Evolutionary conservation across 2,797 vertebrate genomes (phyloP), one percentile per base, ranked within the genome.

Genomic region (Lophotriccus pileatus): DNA sequence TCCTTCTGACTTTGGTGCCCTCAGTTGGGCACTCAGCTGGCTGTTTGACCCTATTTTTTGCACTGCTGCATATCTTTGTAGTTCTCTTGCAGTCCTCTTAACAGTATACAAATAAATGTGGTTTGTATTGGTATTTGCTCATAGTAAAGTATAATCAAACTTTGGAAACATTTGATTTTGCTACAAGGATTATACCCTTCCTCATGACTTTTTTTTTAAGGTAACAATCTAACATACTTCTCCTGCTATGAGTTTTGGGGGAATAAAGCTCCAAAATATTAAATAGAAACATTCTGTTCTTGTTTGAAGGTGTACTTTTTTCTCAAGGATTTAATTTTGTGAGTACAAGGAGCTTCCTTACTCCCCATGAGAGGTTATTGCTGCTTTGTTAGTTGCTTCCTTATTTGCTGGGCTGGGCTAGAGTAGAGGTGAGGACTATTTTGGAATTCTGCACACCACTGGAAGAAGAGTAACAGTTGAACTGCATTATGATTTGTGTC

Each of bases 81-180:
- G 30, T 56, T 84, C 44, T 59, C 37, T 72, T 37, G 4, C 34
- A 22, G 9, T 50, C 21, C 37, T 55, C 44, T 56, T 77, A 32
- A 32, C 5, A 3, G 2, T 24, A 5, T 21, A 17, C 15, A 41
- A 20, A 47, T 56, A 22, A 67, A 34, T 0, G 0, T 34, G 8
- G 5, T 75, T 70, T 67, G 8, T 60, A 7, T 44, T 67, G 32
- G 28, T 70, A n/a, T 8, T 0, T 50, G 44, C 16, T 67, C 14
- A 25, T 15, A 2, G 22, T 72, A 1, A 70, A 43, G 17, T 64
- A 6, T 25, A 17, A 43, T 64, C 34, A 49, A 43, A 86, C 11
- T 59, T 91, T 1, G n/a, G 41, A 46, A 83, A 43, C 4, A 1
- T 1, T 39, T 62, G 5, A 5, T 89, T 74, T 83, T 89, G 18